Conservation (phyloP, 2,888 invertebrate genomes). For the Temnothorax unifasciatus region DNA sequence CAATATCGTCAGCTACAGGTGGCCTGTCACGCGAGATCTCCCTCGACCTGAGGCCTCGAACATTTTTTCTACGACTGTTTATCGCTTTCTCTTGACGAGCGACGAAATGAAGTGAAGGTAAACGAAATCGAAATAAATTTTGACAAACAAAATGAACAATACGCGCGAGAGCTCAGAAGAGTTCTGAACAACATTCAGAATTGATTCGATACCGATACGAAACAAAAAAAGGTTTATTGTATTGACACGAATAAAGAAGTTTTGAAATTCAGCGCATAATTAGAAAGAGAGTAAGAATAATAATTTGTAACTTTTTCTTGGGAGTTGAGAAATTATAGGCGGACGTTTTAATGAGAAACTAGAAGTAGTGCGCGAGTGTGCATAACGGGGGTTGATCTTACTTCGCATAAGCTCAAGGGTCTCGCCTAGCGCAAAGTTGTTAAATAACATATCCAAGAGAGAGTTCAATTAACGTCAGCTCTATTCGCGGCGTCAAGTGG, state of each 20-base stretch:
- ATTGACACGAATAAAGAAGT: too few relatives aligned
- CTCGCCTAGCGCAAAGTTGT: slow-evolving; percentile 7
- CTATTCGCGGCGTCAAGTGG: slow-evolving; percentile 30
- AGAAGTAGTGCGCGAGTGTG: neutral
- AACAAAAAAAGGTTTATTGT: neutral
- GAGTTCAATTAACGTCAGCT: slow-evolving; percentile 61
- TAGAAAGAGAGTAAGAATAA: neutral
- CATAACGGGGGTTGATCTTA: neutral
- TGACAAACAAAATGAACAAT: neutral
- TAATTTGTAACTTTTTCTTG: neutral
- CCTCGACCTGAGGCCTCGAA: neutral
- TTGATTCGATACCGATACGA: neutral
- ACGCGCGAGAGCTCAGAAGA: neutral
- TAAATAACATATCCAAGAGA: slow-evolving; percentile 55
- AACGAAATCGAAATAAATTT: neutral
- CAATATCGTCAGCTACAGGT: slow-evolving; percentile 84
- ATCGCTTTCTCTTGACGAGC: neutral
- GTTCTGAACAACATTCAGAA: neutral
- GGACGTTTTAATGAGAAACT: neutral
- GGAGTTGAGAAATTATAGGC: neutral
- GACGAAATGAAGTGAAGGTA: too few relatives aligned
- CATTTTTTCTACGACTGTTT: neutral
- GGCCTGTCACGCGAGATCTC: slow-evolving; percentile 71
- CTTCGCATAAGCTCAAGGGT: slow-evolving; percentile 60
- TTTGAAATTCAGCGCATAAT: neutral